These are phyloP conservation scores for Lycaon pictus DNA, from an alignment of 2,113 vertebrate species.

Conservation along the genomic window DNA sequence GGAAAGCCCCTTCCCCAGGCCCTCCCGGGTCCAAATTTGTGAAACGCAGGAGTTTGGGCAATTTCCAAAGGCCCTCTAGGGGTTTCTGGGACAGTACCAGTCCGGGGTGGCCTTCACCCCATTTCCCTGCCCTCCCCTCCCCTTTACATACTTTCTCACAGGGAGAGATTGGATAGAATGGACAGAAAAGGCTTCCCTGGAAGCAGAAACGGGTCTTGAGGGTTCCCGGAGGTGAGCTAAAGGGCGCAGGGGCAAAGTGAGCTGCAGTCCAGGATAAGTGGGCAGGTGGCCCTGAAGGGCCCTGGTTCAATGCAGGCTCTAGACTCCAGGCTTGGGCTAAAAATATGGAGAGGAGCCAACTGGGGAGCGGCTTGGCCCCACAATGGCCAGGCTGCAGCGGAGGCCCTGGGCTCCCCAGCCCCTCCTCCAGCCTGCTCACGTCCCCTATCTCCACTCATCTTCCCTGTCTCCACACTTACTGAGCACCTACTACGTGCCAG, in stretches of 20 bases:
- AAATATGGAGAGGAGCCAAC: background rate
- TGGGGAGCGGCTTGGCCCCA: fast-evolving
- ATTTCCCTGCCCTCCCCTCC: background rate
- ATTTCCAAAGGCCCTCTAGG: background rate
- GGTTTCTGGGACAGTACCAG: background rate
- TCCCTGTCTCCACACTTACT: background rate
- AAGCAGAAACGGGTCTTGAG: background rate
- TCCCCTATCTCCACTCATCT: background rate
- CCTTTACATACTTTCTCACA: background rate
- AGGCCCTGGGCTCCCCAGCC: background rate
- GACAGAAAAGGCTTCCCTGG: background rate
- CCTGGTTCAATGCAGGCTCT: background rate
- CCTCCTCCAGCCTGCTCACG: fast-evolving
- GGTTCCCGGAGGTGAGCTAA: background rate
- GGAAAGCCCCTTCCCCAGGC: background rate
- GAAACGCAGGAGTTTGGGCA: background rate
- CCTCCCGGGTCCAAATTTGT: background rate
- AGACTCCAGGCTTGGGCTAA: background rate
- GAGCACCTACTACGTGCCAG: background rate
- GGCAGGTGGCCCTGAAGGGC: background rate
- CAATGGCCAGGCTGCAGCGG: background rate
- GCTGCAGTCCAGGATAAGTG: background rate
- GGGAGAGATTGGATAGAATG: background rate
- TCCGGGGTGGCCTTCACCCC: background rate
- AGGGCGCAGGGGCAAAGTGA: fast-evolving